Evolutionary conservation across 2,113 vertebrate species (phyloP), one percentile per base, ranked within the genome.

Genomic region (Natator depressus): DNA sequence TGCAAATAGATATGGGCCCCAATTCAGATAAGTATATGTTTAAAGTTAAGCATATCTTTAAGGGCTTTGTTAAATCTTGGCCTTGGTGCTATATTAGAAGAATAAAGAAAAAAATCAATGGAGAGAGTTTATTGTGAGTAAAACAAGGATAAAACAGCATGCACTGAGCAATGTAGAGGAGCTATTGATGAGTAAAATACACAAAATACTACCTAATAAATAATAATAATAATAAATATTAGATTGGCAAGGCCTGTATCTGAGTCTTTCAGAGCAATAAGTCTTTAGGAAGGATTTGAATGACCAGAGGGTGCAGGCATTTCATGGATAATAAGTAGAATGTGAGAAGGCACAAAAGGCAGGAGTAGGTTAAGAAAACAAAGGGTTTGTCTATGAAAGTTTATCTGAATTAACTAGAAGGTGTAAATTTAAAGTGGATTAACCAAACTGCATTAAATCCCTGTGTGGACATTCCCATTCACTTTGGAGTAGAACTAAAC

Each of bases 161-260:
- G 0, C 4, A 17, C 4, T n/a, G 1, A 88, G 1, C 3, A 12
- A 3, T 35, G 80, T 27, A 76, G 46, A 42, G 85, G 89, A 91
- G 81, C 14, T 53, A 1, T 6, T 89, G 47, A 62, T 31, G 55
- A 88, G 14, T 65, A 50, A 94, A 93, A 94, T 62, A 79, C 22
- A 85, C 72, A 92, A 95, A 91, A 46, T 91, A 31, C 20, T 84
- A 88, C 4, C 5, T 86, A 96, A 78, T 38, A 69, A 69, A 69
- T 69, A 19, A 42, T 42, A 51, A 65, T 94, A 91, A 91, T 80
- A 96, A 94, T 95, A 94, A 95, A 94, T 92, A 91, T 87, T 1
- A 42, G 76, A 49, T 92, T 95, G 57, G 47, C 85, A 95, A 89
- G 13, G n/a, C 17, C 50, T 94, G 29, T 87, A 20, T 81, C 80